phyloP scores from a whole-genome alignment of 2,797 vertebrate species.

The Semaprochilodus insignis region DNA sequence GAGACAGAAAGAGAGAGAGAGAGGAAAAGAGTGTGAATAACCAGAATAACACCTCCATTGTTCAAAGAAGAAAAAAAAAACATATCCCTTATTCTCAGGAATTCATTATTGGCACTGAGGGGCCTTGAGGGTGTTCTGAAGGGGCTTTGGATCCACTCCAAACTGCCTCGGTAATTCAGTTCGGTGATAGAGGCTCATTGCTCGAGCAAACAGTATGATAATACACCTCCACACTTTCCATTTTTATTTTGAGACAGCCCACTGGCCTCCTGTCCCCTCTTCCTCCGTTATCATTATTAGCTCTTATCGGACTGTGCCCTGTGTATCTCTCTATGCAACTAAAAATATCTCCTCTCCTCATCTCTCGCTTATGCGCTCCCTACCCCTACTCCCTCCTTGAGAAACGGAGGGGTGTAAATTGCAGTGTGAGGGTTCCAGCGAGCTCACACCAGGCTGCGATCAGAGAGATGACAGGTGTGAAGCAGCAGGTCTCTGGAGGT shows the following conservation, averaged over 20 bases:
- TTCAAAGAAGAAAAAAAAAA: slow-evolving; percentile 61
- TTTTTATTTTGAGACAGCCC: slow-evolving; percentile 65
- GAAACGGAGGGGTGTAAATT: slow-evolving; percentile 55
- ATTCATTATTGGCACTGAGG: slow-evolving; percentile 70
- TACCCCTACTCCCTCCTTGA: slow-evolving; percentile 23
- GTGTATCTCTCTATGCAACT: slow-evolving; percentile 40
- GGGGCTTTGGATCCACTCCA: slow-evolving; percentile 56
- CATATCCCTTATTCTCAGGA: slow-evolving; percentile 62
- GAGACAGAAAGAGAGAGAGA: slow-evolving; percentile 39
- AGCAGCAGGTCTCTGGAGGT: slow-evolving; percentile 57
- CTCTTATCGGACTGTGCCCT: slow-evolving; percentile 33
- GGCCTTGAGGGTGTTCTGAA: slow-evolving; percentile 42
- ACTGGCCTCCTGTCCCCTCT: slow-evolving; percentile 45
- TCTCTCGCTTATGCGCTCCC: slow-evolving; percentile 1
- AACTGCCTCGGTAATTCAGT: slow-evolving; percentile 71
- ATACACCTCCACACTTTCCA: slow-evolving; percentile 66
- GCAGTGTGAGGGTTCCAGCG: slow-evolving; percentile 47
- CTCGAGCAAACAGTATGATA: slow-evolving; percentile 67
- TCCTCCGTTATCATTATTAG: slow-evolving; percentile 37
- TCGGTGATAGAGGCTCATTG: slow-evolving; percentile 70
- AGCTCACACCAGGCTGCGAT: slow-evolving; percentile 52
- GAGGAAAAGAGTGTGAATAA: slow-evolving; percentile 45
- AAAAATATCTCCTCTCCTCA: slow-evolving; percentile 47
- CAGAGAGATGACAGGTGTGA: slow-evolving; percentile 64
- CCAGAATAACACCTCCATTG: slow-evolving; percentile 70